These are phyloP conservation scores for Calliphora vicina DNA, from an alignment of 1,140 invertebrate species.

Conservation along the genomic window DNA sequence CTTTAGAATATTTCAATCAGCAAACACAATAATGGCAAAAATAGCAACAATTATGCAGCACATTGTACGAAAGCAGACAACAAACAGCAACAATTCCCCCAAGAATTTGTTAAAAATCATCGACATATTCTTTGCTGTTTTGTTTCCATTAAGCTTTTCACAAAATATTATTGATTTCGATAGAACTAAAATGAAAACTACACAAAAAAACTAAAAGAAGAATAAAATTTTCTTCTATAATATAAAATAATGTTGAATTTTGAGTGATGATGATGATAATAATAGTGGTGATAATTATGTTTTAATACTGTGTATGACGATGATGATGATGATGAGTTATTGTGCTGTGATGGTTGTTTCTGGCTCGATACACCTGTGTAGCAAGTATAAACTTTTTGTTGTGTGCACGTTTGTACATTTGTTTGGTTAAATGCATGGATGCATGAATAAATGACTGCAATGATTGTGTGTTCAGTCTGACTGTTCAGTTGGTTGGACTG, in stretches of 20 bases:
- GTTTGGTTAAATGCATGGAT: too few relatives aligned
- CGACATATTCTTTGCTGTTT: neutral
- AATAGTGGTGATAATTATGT: neutral
- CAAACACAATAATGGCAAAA: neutral
- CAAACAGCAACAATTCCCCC: too few relatives aligned
- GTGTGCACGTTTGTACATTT: neutral
- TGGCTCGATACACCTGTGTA: neutral
- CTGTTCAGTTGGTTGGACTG: too few relatives aligned
- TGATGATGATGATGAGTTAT: neutral
- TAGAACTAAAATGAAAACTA: neutral
- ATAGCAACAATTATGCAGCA: neutral
- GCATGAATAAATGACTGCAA: too few relatives aligned
- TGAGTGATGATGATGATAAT: neutral
- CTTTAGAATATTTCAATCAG: neutral
- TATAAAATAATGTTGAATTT: neutral
- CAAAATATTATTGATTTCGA: neutral
- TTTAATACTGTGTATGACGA: neutral
- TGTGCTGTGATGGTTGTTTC: neutral
- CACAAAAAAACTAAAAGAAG: neutral
- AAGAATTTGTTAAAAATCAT: too few relatives aligned
- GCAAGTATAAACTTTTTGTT: neutral
- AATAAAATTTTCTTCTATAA: neutral
- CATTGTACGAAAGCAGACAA: too few relatives aligned
- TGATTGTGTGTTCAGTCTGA: too few relatives aligned
- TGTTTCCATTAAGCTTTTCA: neutral